Conservation (phyloP, 2,113 vertebrate genomes). For the Regulus satrapa region DNA sequence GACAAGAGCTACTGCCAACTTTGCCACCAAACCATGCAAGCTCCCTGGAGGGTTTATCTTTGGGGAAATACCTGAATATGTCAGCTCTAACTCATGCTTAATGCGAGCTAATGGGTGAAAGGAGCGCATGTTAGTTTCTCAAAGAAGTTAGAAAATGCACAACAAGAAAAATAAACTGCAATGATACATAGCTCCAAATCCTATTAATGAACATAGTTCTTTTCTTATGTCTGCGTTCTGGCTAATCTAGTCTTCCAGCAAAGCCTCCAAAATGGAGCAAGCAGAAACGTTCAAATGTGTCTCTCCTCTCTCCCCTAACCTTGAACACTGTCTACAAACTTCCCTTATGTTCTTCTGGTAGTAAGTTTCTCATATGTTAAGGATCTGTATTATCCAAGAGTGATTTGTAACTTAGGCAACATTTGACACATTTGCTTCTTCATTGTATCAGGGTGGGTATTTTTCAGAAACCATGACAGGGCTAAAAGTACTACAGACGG, state of each 20-base stretch:
- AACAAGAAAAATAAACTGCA: not conserved
- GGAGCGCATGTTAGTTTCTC: not conserved
- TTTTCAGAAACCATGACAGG: not conserved
- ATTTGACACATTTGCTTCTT: not conserved
- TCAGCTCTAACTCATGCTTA: not conserved
- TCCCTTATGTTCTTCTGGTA: not conserved
- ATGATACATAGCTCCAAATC: not conserved
- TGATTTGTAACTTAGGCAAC: not conserved
- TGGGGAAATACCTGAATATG: not conserved
- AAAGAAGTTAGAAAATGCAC: not conserved
- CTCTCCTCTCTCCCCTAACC: not conserved
- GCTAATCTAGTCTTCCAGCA: not conserved
- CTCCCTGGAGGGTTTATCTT: not conserved
- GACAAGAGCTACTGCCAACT: not conserved
- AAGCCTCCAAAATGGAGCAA: not conserved
- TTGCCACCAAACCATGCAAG: not conserved
- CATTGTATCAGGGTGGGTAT: not conserved
- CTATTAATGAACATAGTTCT: not conserved
- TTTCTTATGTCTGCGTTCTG: not conserved
- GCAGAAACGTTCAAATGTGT: rapidly evolving
- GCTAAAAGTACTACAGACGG: not conserved
- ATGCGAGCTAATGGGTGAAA: not conserved
- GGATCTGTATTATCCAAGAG: not conserved
- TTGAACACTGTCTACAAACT: not conserved
- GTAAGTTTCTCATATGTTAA: not conserved